Evolutionary conservation across 2,113 vertebrate genomes (phyloP), one percentile per base, ranked within the genome.

Genomic region (Sebastes schlegelii): DNA sequence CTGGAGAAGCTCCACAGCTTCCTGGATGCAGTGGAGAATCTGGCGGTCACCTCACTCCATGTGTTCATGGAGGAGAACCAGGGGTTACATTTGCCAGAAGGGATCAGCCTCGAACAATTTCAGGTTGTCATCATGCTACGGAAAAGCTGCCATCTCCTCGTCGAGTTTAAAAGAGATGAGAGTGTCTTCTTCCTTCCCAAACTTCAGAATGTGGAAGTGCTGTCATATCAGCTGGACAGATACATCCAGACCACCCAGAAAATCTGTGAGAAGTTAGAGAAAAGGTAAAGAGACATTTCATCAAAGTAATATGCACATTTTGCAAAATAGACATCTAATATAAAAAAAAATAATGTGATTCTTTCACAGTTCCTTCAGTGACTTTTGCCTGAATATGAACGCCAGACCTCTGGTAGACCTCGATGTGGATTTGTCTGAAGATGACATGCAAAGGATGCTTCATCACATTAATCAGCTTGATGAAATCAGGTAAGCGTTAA

Each of bases 91-190:
- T 85, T 94, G 64, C 86, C 92, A 1, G 43, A 72, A 1, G 81
- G 73, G 10, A 73, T 75, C 76, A 61, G 61, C 66, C 54, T 76
- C 2, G 72, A 79, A 1, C 14, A 54, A 3, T 82, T 95, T 48
- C 80, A 82, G 52, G 75, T 58, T 0, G 55, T 92, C 70, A 84
- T 96, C 77, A 0, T 4, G 75, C 82, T 2, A 89, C 93, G 71
- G 43, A 51, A 4, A 0, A 63, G 89, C 40, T 93, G 82, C 40
- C 91, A 88, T 17, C 91, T 86, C 0, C 92, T 95, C 45, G 55
- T 95, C 12, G 13, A 89, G 48, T 95, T 96, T 17, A 95, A 89
- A 85, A 87, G 92, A 75, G 92, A 94, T 0, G 9, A 64, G 3
- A 26, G 10, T 0, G 68, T 2, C 12, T 92, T 93, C 84, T 95